Conservation (phyloP, 53 echinoderm and acorn worm species). For the Patiria pectinifera region DNA sequence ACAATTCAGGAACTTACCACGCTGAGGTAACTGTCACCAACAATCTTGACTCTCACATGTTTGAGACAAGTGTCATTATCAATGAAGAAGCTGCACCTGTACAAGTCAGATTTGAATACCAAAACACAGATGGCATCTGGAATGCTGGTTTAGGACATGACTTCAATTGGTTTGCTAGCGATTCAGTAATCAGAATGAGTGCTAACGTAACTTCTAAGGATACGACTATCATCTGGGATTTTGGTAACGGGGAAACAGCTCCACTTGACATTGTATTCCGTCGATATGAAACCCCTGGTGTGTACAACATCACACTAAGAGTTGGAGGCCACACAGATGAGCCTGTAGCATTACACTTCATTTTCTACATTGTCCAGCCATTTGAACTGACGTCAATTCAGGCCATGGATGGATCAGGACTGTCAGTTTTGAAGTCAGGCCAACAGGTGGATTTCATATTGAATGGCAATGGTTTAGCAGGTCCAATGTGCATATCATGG, state of each 20-base stretch:
- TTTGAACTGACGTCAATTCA: conserved; percentile 9
- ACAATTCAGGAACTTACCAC: conserved; percentile 59
- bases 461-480: conserved; percentile 26
- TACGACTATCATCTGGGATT: conserved; percentile 32
- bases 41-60: conserved; percentile 46
- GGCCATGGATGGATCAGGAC: conserved; percentile 1
- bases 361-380: conserved; percentile 40
- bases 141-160: conserved; percentile 41
- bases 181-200: conserved; percentile 6
- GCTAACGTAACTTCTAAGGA: conserved; percentile 32
- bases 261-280: neutral
- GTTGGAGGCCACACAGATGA: neutral
- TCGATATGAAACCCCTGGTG: conserved; percentile 12
- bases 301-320: conserved; percentile 48
- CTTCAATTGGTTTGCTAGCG: conserved; percentile 48
- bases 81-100: neutral
- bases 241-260: conserved; percentile 32
- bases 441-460: conserved; percentile 60
- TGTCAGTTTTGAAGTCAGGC: conserved; percentile 38
- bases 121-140: conserved; percentile 13
- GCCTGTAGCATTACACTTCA: conserved; percentile 10
- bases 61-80: conserved; percentile 24
- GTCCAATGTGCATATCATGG: conserved; percentile 70
- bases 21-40: conserved; percentile 48
- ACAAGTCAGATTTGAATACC: conserved; percentile 33